phyloP scores from a whole-genome alignment of 2,797 vertebrate genomes.

The Petrocephalus sullivani region DNA sequence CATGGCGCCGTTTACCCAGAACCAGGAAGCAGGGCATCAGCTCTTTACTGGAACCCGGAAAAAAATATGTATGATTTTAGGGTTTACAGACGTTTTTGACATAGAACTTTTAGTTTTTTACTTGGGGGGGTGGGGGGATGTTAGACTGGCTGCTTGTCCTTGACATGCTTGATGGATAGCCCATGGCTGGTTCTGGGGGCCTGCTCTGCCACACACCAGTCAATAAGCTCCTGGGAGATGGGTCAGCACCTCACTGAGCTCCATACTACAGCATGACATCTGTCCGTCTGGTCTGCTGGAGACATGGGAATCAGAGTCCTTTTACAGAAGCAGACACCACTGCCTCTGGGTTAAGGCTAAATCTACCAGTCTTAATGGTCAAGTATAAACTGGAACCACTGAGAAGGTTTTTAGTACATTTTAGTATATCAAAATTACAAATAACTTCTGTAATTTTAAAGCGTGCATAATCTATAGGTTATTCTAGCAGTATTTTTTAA shows the following conservation, averaged over 20 bases:
- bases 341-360: neutral
- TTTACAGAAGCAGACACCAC: neutral
- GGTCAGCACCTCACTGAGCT: neutral
- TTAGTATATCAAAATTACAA: neutral
- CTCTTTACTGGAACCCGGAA: too few species aligned
- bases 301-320: neutral
- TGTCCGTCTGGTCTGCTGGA: neutral
- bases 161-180: neutral
- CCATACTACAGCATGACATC: neutral
- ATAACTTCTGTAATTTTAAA: neutral
- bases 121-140: neutral
- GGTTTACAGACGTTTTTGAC: too few species aligned
- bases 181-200: neutral
- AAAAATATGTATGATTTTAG: too few species aligned
- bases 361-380: neutral
- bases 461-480: neutral
- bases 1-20: too few species aligned
- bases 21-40: too few species aligned
- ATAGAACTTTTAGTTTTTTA: too few species aligned
- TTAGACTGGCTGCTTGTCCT: neutral
- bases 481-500: neutral
- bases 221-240: conserved; percentile 16
- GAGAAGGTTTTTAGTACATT: neutral
- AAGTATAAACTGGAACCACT: neutral
- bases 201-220: conserved; percentile 12